Conservation (phyloP, 2,888 invertebrate genomes). For the Nowickia ferox region DNA sequence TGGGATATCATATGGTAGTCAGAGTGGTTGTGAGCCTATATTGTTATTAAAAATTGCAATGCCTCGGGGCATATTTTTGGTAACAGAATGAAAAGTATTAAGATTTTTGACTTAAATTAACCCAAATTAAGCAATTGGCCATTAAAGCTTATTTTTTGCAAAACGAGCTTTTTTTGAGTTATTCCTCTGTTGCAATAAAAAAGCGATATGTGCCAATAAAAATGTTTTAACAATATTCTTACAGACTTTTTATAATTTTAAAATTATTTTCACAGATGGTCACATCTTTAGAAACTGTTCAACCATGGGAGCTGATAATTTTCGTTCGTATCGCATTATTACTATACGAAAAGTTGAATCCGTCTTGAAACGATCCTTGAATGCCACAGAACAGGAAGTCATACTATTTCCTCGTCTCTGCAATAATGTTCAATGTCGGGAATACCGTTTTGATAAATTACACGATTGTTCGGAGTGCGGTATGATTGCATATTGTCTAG, state of each 20-base stretch:
- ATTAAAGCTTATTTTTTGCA: too few species aligned
- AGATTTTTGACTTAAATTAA: background rate
- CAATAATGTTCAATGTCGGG: slow-evolving; percentile 84
- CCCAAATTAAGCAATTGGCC: too few species aligned
- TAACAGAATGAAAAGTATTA: too few species aligned
- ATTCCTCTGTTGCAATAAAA: too few species aligned
- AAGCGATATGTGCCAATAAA: background rate
- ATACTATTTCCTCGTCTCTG: slow-evolving; percentile 88
- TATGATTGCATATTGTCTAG: slow-evolving; percentile 85
- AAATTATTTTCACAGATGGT: slow-evolving; percentile 82
- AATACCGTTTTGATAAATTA: slow-evolving; percentile 84
- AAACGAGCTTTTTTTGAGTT: too few species aligned
- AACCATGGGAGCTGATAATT: slow-evolving; percentile 85
- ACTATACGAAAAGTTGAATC: slow-evolving; percentile 86
- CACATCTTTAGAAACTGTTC: slow-evolving; percentile 84
- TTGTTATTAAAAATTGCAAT: too few species aligned
- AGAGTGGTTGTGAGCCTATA: too few species aligned
- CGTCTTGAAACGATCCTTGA: slow-evolving; percentile 85
- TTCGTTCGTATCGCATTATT: slow-evolving; percentile 86
- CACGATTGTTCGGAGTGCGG: slow-evolving; percentile 85
- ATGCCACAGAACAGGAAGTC: slow-evolving; percentile 88
- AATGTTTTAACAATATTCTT: background rate
- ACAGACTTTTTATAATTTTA: background rate
- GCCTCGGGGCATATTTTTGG: too few species aligned
- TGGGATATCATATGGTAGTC: too few species aligned